A percentile compares a stretch with the other conserved stretches of the same genome.
Conservation (phyloP, 1,140 invertebrate species). For the Lycorma delicatula region DNA sequence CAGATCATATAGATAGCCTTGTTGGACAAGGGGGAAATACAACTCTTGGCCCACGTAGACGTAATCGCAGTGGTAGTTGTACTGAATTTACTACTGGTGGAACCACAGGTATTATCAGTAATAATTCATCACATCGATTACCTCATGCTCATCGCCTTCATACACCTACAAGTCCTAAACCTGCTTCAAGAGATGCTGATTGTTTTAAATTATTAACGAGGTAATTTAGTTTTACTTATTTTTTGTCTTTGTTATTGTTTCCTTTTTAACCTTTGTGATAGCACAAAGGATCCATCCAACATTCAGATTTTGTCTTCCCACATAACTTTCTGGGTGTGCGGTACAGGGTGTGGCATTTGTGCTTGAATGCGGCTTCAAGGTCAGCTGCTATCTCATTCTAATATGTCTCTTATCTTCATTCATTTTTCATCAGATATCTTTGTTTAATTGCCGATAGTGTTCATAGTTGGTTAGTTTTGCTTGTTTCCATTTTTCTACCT, state of each 20-base stretch:
- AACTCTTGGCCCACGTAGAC: constrained; percentile 1
- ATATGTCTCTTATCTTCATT: too few relatives aligned
- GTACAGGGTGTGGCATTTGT: too few relatives aligned
- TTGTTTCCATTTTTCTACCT: too few relatives aligned
- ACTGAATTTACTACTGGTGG: constrained; percentile 23
- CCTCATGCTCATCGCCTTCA: constrained; percentile 6
- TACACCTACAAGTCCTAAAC: constrained; percentile 20
- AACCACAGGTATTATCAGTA: neutral
- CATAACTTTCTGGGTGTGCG: too few relatives aligned
- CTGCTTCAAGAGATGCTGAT: constrained; percentile 15
- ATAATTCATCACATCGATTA: constrained; percentile 5
- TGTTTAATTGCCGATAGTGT: too few relatives aligned
- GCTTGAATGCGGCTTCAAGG: too few relatives aligned
- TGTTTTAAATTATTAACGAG: constrained; percentile 21
- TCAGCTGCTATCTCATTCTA: too few relatives aligned
- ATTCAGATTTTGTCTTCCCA: too few relatives aligned
- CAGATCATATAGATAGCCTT: constrained; percentile 16
- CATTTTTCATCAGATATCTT: too few relatives aligned
- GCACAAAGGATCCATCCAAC: too few relatives aligned
- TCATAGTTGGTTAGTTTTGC: too few relatives aligned
- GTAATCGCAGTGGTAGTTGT: constrained; percentile 29
- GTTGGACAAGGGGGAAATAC: neutral
- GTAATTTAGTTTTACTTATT: constrained; percentile 12
- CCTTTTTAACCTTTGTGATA: neutral
- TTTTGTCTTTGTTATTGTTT: neutral